Base-by-base conservation (phyloP, 2,888 invertebrate genomes). In the Tetropium fuscum region DNA sequence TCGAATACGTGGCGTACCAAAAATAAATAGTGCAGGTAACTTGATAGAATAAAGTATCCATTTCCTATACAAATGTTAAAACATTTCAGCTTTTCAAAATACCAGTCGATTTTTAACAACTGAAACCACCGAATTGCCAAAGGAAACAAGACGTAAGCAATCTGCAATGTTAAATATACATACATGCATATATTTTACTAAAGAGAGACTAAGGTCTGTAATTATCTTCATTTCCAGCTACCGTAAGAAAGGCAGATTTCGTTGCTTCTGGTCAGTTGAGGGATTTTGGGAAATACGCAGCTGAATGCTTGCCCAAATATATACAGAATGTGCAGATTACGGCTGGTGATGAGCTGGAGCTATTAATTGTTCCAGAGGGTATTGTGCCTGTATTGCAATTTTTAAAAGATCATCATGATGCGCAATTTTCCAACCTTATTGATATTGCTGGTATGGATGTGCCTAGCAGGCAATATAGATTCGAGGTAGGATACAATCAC, bases 391-490 rank as follows among this genome's bases (percentile, higher is more conserved):
- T 95, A 0, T 81, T 98, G 40, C 88, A 92, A 66, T 99, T 98
- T 79, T 84, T 99, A 43, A 97, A 95, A 82, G 94, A 97, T 80
- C 95, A 99, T 80, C 97, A 97, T 76, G 93, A 92, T 79, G 91
- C 93, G 0, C 98, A 99, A 82, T 99, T 97, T 81, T 87, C 89
- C 1, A 95, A 88, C 80, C 84, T 99, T 38, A 84, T 89, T 2
- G 98, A 98, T 81, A 92, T 99, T 68, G 94, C 93, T 53, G 98
- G 95, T 11, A 87, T 99, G 84, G 99, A 99, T 83, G 93, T 99
- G 2, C 99, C 99, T 0, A 87, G 90, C 57, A 86, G 98, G 41
- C 82, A 87, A 57, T 87, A 93, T 78, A 88, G 99, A 66, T 73
- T 69, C 58, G 69, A 69, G 63, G 69, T 69, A 15, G 13, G 15